A percentile compares a stretch with the other conserved stretches of the same genome.
These are phyloP conservation scores for pig (Sus scrofa) DNA, from an alignment of 2,113 vertebrate genomes.

Conservation along the genomic window DNA sequence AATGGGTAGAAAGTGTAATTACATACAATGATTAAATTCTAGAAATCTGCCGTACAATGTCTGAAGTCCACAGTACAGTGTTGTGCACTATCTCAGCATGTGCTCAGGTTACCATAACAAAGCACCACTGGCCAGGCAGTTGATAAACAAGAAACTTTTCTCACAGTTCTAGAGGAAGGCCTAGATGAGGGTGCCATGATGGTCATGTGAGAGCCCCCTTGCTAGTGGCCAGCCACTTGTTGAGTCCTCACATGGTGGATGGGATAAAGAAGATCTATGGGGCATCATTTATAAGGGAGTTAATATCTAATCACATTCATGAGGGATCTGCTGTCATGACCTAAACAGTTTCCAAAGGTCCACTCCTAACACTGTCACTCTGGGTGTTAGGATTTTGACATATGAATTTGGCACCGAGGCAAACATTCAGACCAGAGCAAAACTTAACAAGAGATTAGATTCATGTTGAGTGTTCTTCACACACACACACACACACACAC, in stretches of 20 bases:
- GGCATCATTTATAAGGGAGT: background rate
- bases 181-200: rapidly evolving
- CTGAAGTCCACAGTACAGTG: background rate
- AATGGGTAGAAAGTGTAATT: too few relatives aligned
- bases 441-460: background rate
- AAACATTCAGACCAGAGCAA: background rate
- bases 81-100: background rate
- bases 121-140: background rate
- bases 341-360: background rate
- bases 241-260: background rate
- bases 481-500: rapidly evolving
- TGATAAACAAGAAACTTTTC: background rate
- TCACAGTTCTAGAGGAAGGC: background rate
- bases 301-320: background rate
- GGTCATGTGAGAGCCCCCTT: too few relatives aligned
- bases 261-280: background rate
- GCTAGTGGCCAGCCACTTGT: background rate
- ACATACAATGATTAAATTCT: background rate
- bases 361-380: background rate
- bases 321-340: background rate
- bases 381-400: background rate
- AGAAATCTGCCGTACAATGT: background rate
- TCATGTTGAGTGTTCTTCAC: background rate
- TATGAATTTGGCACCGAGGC: too few relatives aligned
- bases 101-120: background rate